Evolutionary conservation across 2,113 vertebrate genomes (phyloP).

Genomic region (Oceanodroma tethys): DNA sequence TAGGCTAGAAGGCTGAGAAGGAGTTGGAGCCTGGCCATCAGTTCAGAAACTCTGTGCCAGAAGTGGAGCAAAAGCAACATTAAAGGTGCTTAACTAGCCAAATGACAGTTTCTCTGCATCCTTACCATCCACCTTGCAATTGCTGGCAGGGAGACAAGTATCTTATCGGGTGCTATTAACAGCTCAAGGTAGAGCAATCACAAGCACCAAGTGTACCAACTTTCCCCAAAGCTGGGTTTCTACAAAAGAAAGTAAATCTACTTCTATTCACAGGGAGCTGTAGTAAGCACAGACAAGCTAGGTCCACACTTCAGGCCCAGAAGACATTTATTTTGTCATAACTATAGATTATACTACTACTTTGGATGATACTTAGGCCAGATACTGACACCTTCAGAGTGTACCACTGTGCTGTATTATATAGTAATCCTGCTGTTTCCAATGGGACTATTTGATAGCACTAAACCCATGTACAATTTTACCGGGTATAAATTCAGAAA

Average conservation of each 20-base stretch:
- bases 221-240: neutral
- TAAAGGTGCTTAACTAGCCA: neutral
- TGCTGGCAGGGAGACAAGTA: neutral
- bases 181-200: neutral
- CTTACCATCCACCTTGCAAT: neutral
- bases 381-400: neutral
- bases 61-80: neutral
- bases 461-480: neutral
- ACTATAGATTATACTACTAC: neutral
- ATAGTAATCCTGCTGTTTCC: neutral
- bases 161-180: neutral
- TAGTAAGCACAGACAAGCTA: neutral
- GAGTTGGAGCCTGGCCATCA: neutral
- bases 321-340: neutral
- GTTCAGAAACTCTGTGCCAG: neutral
- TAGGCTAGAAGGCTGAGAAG: neutral
- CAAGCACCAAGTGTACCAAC: neutral
- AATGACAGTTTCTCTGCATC: neutral
- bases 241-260: neutral
- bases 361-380: neutral
- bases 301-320: neutral
- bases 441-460: neutral
- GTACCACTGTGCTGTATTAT: neutral
- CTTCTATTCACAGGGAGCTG: neutral
- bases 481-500: neutral